phyloP scores from a whole-genome alignment of 2,888 invertebrate genomes.

The Dyspetes luteomarginatus region DNA sequence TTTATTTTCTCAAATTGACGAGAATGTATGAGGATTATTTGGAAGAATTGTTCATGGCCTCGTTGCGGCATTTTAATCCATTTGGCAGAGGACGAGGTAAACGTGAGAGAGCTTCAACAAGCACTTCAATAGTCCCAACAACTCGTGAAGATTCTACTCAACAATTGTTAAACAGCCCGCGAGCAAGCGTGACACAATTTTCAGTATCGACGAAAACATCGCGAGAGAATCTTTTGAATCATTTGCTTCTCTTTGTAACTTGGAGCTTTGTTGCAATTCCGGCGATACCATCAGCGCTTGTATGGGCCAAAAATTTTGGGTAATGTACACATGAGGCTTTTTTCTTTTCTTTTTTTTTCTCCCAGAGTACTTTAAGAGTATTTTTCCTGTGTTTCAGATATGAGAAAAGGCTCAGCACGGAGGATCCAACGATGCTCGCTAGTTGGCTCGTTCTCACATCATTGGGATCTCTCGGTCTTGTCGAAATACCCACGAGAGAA shows the following conservation, averaged over 20 bases:
- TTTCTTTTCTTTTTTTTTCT: too few species aligned
- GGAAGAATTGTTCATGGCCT: constrained; percentile 86
- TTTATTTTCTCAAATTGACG: constrained; percentile 86
- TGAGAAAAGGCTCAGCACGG: constrained; percentile 75
- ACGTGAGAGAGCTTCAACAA: constrained; percentile 51
- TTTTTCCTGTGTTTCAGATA: constrained; percentile 72
- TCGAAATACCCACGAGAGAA: constrained; percentile 77
- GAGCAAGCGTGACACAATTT: neutral
- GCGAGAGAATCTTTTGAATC: constrained; percentile 86
- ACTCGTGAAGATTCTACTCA: neutral
- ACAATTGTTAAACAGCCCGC: neutral
- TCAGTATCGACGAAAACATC: constrained; percentile 25
- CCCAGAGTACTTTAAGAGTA: too few species aligned
- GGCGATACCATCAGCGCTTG: constrained; percentile 89
- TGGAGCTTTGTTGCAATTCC: constrained; percentile 88
- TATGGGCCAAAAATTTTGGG: constrained; percentile 93
- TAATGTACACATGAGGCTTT: constrained; percentile 82
- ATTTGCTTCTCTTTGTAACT: constrained; percentile 89
- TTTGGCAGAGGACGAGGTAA: constrained; percentile 80
- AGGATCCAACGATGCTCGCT: constrained; percentile 76
- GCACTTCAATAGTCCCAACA: constrained; percentile 3
- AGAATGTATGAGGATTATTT: constrained; percentile 91
- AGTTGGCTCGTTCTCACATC: constrained; percentile 78
- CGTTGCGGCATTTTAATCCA: constrained; percentile 83
- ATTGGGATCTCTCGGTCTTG: constrained; percentile 75